Evolutionary conservation across 2,113 vertebrate species (phyloP).

Genomic region (sheep (Ovis aries)): DNA sequence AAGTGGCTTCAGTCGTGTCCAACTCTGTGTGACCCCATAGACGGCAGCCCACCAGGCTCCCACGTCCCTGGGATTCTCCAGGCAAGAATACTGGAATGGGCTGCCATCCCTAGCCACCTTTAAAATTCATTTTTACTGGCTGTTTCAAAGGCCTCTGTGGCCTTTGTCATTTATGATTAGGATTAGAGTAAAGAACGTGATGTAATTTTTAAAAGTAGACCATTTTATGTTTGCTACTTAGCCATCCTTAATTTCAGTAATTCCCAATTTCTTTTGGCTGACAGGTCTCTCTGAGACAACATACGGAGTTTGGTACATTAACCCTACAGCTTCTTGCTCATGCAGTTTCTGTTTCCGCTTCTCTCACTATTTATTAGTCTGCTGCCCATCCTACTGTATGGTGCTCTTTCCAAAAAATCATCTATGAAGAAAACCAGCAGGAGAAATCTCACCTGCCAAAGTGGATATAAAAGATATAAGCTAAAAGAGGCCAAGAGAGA

Average conservation of each 20-base stretch:
- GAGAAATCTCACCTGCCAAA: conserved; percentile 16
- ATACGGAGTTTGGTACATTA: not conserved
- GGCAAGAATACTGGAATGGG: too few relatives aligned
- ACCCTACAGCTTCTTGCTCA: not conserved
- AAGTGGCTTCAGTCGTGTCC: too few relatives aligned
- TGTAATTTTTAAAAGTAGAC: not conserved
- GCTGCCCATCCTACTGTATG: not conserved
- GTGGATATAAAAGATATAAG: not conserved
- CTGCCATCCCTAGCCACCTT: not conserved
- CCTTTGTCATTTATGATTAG: not conserved
- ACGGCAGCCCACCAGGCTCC: too few relatives aligned
- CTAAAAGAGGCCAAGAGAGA: not conserved
- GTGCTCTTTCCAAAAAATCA: not conserved
- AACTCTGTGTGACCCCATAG: too few relatives aligned
- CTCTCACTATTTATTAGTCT: not conserved
- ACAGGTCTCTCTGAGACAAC: not conserved
- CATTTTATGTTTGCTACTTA: not conserved
- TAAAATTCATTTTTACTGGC: conserved; percentile 3
- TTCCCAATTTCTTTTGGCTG: not conserved
- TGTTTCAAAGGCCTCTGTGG: not conserved
- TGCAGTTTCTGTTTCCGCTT: not conserved
- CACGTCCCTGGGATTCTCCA: too few relatives aligned
- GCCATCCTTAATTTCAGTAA: not conserved
- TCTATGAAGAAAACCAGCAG: not conserved
- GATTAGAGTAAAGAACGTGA: not conserved